A percentile compares a stretch with the other conserved stretches of the same genome.
Conservation (phyloP, 2,797 vertebrate species). For the Podarcis lilfordi region DNA sequence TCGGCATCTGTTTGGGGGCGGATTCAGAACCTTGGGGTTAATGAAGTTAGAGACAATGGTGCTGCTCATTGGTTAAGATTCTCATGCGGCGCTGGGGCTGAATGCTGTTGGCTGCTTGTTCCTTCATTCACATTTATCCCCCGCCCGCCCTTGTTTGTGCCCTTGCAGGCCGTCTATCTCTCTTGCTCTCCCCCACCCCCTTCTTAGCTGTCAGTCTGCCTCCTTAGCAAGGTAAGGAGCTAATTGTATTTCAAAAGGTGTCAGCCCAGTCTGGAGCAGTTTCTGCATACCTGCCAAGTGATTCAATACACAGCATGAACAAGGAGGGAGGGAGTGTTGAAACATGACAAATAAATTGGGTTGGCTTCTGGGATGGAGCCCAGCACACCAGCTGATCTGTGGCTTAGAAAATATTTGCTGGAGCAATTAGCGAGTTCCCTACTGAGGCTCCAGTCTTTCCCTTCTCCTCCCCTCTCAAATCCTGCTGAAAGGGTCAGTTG, state of each 20-base stretch:
- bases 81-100: rapidly evolving
- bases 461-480: neutral
- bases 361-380: slow-evolving; percentile 65
- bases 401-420: slow-evolving; percentile 64
- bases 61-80: neutral
- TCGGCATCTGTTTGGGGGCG: too few relatives aligned
- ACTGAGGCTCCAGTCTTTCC: slow-evolving; percentile 18
- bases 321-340: slow-evolving; percentile 53
- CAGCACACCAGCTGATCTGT: slow-evolving; percentile 52
- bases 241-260: slow-evolving; percentile 35
- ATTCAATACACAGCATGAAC: slow-evolving; percentile 65
- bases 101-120: neutral
- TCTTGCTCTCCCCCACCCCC: slow-evolving; percentile 2
- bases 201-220: slow-evolving; percentile 21
- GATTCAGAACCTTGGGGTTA: too few relatives aligned
- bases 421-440: slow-evolving; percentile 61
- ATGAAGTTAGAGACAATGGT: too few relatives aligned
- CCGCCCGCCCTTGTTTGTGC: neutral
- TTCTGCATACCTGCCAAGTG: slow-evolving; percentile 60
- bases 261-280: slow-evolving; percentile 49
- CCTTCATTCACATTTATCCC: slow-evolving; percentile 3
- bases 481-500: neutral
- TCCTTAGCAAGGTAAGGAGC: slow-evolving; percentile 33
- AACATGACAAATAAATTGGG: slow-evolving; percentile 69
- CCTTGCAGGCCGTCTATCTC: neutral